Percentiles rank a stretch among this genome's conserved stretches.
Conservation (phyloP, 2,113 vertebrate species). For the Oryzias celebensis region DNA sequence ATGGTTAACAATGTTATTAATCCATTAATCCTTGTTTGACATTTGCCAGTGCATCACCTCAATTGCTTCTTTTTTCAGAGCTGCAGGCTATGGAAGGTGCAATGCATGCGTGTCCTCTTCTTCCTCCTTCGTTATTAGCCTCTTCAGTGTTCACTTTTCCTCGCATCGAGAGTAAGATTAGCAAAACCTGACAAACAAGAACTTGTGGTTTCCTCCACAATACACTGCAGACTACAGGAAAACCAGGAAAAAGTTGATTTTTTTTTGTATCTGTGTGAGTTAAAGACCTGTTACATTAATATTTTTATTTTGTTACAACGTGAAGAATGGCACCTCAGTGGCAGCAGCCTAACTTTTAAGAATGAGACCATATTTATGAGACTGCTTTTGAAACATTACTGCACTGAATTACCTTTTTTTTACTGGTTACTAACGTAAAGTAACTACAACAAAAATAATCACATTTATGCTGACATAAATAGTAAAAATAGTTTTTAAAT, state of each 20-base stretch:
- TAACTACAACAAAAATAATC: too few relatives aligned
- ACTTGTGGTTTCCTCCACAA: conserved; percentile 15
- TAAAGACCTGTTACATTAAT: not conserved
- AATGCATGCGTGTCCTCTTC: conserved; percentile 22
- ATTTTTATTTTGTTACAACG: not conserved
- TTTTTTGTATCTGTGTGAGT: conserved; percentile 5
- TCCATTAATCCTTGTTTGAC: conserved; percentile 80
- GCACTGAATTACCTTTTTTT: too few relatives aligned
- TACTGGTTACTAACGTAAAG: too few relatives aligned
- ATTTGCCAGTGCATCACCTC: conserved; percentile 73
- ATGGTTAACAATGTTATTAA: conserved; percentile 78
- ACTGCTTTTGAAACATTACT: too few relatives aligned
- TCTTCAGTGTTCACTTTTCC: conserved; percentile 5
- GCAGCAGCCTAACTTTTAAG: not conserved
- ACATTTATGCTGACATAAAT: too few relatives aligned
- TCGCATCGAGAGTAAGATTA: conserved; percentile 26
- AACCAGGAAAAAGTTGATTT: not conserved
- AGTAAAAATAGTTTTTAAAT: too few relatives aligned
- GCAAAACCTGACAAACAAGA: conserved; percentile 13
- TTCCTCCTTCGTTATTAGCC: conserved; percentile 23
- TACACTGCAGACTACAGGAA: conserved; percentile 7
- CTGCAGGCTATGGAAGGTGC: conserved; percentile 43
- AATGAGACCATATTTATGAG: too few relatives aligned
- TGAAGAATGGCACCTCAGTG: conserved; percentile 1
- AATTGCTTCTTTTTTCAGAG: conserved; percentile 61